Evolutionary conservation across 2,888 invertebrate species (phyloP).

Genomic region (Sycophila texana): DNA sequence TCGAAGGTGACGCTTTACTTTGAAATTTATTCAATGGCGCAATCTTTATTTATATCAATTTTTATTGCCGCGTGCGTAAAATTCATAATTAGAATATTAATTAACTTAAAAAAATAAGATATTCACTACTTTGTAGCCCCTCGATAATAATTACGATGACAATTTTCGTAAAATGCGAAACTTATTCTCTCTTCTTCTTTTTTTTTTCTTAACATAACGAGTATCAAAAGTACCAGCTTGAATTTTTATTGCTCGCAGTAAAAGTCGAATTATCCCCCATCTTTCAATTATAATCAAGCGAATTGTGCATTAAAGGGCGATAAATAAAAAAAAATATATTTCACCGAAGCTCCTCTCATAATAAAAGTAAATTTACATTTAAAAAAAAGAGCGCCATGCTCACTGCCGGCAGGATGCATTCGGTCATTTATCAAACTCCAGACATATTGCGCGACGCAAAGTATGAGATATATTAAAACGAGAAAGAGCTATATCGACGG

Average conservation of each 20-base stretch:
- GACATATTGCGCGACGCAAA: slow-evolving; percentile 10
- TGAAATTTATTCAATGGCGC: background rate
- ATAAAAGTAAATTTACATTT: slow-evolving; percentile 26
- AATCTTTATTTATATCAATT: too few relatives aligned
- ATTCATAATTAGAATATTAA: background rate
- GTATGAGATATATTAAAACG: too few relatives aligned
- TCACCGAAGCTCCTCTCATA: slow-evolving; percentile 6
- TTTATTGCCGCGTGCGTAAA: background rate
- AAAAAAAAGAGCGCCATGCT: background rate
- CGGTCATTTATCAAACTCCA: background rate
- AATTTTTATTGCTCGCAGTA: slow-evolving; percentile 17
- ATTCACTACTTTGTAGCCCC: background rate
- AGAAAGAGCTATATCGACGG: too few relatives aligned
- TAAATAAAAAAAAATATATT: slow-evolving; percentile 19
- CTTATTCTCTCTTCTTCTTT: too few relatives aligned
- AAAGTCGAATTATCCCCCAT: slow-evolving; percentile 10
- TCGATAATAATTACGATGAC: background rate
- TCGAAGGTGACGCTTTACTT: background rate
- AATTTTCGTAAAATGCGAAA: too few relatives aligned
- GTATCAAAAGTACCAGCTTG: background rate
- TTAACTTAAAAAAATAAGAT: slow-evolving; percentile 1
- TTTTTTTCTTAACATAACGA: background rate
- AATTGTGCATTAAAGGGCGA: slow-evolving; percentile 3
- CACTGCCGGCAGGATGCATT: background rate
- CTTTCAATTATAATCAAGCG: slow-evolving; percentile 17